Percentiles rank a stretch among this genome's conserved stretches.
phyloP scores from a whole-genome alignment of 2,888 invertebrate species.

The Dolichopus griseipennis region DNA sequence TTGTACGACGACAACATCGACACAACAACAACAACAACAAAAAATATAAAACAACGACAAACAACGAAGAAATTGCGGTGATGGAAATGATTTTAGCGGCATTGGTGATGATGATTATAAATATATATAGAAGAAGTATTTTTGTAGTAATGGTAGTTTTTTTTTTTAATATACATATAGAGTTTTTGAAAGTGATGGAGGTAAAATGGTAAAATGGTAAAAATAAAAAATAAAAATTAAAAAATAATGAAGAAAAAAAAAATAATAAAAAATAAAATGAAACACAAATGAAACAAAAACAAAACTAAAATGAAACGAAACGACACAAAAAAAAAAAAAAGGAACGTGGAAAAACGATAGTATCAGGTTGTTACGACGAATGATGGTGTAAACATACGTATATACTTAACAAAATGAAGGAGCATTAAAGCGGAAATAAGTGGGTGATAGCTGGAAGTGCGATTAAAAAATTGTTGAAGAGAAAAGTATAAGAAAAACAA shows the following conservation, averaged over 20 bases:
- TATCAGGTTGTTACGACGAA: background rate
- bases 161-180: too few species aligned
- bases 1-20: too few species aligned
- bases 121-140: background rate
- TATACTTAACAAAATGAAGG: background rate
- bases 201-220: too few species aligned
- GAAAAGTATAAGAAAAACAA: background rate
- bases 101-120: background rate
- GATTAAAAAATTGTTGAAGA: slow-evolving; percentile 1
- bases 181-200: too few species aligned
- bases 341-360: background rate
- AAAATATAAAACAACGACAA: background rate
- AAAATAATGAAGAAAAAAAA: too few species aligned
- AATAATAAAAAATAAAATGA: too few species aligned
- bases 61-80: background rate
- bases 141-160: too few species aligned
- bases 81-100: background rate
- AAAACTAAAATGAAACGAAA: background rate
- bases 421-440: slow-evolving; percentile 4
- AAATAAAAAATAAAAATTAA: too few species aligned
- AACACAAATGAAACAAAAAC: background rate
- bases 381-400: background rate
- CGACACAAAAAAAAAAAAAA: background rate
- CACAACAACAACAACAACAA: background rate
- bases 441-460: slow-evolving; percentile 1